phyloP scores from a whole-genome alignment of 64 coral and sea anemone genomes.

The Montipora foliosa region DNA sequence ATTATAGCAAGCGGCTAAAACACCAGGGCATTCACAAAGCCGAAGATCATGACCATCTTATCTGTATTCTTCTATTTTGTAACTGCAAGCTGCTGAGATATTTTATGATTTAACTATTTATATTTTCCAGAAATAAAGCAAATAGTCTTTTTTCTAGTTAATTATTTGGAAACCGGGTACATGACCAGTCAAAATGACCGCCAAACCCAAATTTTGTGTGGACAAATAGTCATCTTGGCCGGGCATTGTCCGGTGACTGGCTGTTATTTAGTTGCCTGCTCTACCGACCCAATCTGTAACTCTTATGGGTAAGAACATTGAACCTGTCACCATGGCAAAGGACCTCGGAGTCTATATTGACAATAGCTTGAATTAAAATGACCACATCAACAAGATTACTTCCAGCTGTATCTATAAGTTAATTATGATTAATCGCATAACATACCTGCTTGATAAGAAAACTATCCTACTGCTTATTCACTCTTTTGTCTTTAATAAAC shows the following conservation, averaged over 20 bases:
- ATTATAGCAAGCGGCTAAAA: not conserved
- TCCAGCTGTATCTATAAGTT: too few species aligned
- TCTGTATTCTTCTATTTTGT: conserved; percentile 14
- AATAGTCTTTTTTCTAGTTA: not conserved
- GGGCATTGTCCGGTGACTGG: not conserved
- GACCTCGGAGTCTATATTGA: too few species aligned
- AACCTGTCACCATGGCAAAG: too few species aligned
- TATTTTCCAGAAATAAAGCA: not conserved
- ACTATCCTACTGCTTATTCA: too few species aligned
- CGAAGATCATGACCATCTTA: not conserved
- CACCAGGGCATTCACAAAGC: not conserved
- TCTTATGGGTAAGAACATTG: too few species aligned
- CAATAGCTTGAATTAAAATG: too few species aligned
- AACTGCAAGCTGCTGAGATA: not conserved
- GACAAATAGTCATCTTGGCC: conserved; percentile 14
- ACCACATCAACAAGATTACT: too few species aligned
- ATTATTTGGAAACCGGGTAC: not conserved
- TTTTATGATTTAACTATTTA: not conserved
- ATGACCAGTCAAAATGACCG: conserved; percentile 2
- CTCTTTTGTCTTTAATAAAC: too few species aligned
- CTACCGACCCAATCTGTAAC: too few species aligned
- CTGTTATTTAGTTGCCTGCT: too few species aligned
- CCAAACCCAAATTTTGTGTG: not conserved
- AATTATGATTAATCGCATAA: too few species aligned
- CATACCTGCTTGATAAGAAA: too few species aligned